Base-by-base conservation (phyloP, 2,797 vertebrate species). In the Petrocephalus sullivani region DNA sequence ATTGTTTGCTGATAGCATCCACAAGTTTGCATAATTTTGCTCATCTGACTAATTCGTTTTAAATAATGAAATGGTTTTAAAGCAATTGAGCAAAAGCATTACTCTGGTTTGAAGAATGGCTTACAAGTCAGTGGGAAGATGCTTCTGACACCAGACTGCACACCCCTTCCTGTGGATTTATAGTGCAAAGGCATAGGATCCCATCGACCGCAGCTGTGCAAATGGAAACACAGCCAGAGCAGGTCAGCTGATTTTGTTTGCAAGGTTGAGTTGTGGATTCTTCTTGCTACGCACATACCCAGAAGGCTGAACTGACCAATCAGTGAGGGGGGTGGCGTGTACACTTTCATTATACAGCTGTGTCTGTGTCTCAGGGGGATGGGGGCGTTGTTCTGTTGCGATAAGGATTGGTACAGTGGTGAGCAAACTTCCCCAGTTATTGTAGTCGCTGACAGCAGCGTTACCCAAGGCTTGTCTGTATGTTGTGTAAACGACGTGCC, bases 271-370 rank as follows among this genome's bases (percentile, higher is more conserved):
- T 83, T 81, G 41, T 81, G 75, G 75, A 46, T 53, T 21, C 8
- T 9, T 51, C 16, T 10, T 53, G 12, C 53, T 23, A 51, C 53
- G 9, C 81, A 83, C 21, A 82, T 21, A 51, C n/a, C 41, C n/a
- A n/a, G 81, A 83, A 53, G 9, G 81, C 81, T 53, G 75, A 81
- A 51, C 75, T 81, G 81, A 28, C 81, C 41, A 53, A 83, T 83
- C 81, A 53, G 81, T 23, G 21, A 51, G n/a, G 81, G 49, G 49
- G 81, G 49, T 46, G 71, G 37, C 7, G n/a, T 21, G 81, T 21
- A 49, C n/a, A 3, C 7, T 23, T 21, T 4, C 51, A 53, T 53
- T n/a, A 21, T 53, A 53, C 2, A 49, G 41, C 37, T n/a, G 3
- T 53, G n/a, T 83, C 53, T 83, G 49, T 83, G 49, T 51, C 81